Evolutionary conservation across 2,888 invertebrate genomes (phyloP).

Genomic region (Cantharis rustica): DNA sequence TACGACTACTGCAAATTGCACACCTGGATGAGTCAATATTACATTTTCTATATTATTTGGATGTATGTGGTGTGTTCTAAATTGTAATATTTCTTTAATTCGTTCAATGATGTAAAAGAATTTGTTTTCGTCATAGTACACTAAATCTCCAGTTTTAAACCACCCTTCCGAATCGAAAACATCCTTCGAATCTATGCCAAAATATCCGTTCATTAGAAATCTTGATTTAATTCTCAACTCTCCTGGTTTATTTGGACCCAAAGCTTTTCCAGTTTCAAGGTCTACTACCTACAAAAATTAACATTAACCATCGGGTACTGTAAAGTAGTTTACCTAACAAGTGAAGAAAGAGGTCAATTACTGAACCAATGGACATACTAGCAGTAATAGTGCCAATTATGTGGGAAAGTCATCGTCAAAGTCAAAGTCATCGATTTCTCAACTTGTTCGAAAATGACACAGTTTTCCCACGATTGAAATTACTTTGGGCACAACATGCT

Average conservation of each 20-base stretch:
- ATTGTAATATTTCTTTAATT: conserved; percentile 58
- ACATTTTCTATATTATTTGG: conserved; percentile 81
- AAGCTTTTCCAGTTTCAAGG: conserved; percentile 53
- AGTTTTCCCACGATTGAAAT: too few species aligned
- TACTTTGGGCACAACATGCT: too few species aligned
- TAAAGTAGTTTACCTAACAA: too few species aligned
- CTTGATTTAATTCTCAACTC: conserved; percentile 59
- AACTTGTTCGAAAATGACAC: too few species aligned
- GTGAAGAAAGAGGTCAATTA: too few species aligned
- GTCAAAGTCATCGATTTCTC: too few species aligned
- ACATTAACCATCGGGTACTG: background rate
- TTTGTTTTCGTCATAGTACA: conserved; percentile 56
- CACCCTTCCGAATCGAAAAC: conserved; percentile 54
- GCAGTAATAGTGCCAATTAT: too few species aligned
- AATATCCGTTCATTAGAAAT: conserved; percentile 54
- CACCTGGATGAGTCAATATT: conserved; percentile 69
- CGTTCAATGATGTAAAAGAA: conserved; percentile 57
- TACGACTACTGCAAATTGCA: conserved; percentile 80
- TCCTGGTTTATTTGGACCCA: conserved; percentile 58
- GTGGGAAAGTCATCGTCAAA: too few species aligned
- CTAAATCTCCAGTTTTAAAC: conserved; percentile 59
- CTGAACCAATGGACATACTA: too few species aligned
- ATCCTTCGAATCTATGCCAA: conserved; percentile 54
- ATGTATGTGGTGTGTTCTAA: conserved; percentile 60
- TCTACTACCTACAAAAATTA: conserved; percentile 56